Evolutionary conservation across 1,140 invertebrate species (phyloP).

Genomic region (Caenorhabditis briggsae): DNA sequence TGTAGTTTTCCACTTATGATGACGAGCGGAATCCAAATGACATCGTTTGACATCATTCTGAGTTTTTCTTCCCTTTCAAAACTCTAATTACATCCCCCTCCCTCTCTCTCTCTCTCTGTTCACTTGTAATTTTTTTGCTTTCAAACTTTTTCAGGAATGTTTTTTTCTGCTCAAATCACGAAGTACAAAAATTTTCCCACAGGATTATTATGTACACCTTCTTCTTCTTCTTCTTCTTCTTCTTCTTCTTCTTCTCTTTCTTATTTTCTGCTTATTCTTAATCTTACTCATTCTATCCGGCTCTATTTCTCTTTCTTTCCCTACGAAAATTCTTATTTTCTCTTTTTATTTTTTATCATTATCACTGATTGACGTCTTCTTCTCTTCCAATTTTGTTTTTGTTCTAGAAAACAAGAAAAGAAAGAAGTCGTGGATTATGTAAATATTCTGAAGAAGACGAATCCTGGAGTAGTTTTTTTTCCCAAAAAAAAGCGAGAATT

Average conservation of each 20-base stretch:
- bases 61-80: too few relatives aligned
- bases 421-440: constrained; percentile 22
- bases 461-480: constrained; percentile 1
- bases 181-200: not conserved
- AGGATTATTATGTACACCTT: constrained; percentile 15
- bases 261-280: not conserved
- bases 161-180: not conserved
- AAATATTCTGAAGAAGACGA: not conserved
- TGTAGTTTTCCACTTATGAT: too few relatives aligned
- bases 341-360: constrained; percentile 2
- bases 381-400: not conserved
- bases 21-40: too few relatives aligned
- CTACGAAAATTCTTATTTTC: not conserved
- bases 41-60: too few relatives aligned
- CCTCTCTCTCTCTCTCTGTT: too few relatives aligned
- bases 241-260: constrained; percentile 11
- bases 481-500: constrained; percentile 2
- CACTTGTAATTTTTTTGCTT: too few relatives aligned
- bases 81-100: too few relatives aligned
- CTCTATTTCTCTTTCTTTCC: not conserved
- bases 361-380: constrained; percentile 35
- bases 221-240: not conserved
- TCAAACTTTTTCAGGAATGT: too few relatives aligned
- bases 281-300: not conserved
- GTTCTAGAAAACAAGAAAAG: not conserved